Conservation (phyloP, 2,888 invertebrate genomes). For the Cosmia pyralina region DNA sequence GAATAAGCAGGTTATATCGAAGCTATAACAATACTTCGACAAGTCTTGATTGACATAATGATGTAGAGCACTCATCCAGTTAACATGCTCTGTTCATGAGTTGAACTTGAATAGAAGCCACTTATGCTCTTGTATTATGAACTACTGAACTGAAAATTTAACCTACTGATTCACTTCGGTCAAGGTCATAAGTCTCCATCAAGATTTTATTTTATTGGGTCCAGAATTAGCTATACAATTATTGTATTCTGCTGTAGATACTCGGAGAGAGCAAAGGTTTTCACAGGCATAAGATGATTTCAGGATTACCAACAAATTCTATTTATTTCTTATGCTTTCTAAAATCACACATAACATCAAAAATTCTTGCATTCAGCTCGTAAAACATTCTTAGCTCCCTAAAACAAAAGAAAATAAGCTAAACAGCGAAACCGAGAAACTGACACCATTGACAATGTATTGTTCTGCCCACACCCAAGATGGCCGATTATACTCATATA, state of each 20-base stretch:
- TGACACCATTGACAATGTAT: slow-evolving; percentile 66
- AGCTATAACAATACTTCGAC: slow-evolving; percentile 8
- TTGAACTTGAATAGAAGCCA: slow-evolving; percentile 40
- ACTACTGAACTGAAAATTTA: slow-evolving; percentile 16
- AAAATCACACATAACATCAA: slow-evolving; percentile 54
- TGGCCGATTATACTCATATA: slow-evolving; percentile 70
- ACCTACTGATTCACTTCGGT: not conserved
- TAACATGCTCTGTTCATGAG: slow-evolving; percentile 26
- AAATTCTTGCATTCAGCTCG: slow-evolving; percentile 37
- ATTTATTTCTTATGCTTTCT: slow-evolving; percentile 11
- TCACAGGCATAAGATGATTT: not conserved
- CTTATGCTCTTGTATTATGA: slow-evolving; percentile 13
- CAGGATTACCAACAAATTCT: not conserved
- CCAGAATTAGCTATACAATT: not conserved
- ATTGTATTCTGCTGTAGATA: not conserved
- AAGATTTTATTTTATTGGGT: not conserved
- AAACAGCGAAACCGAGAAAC: slow-evolving; percentile 54
- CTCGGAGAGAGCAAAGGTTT: not conserved
- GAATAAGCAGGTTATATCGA: not conserved
- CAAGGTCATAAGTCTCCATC: slow-evolving; percentile 13
- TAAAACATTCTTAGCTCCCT: slow-evolving; percentile 53
- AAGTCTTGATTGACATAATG: slow-evolving; percentile 25
- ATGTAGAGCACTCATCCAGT: slow-evolving; percentile 29
- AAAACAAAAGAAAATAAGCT: slow-evolving; percentile 55
- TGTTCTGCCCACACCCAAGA: slow-evolving; percentile 79